Base-by-base conservation (phyloP, 2,113 vertebrate genomes). In the Cyrtonyx montezumae region DNA sequence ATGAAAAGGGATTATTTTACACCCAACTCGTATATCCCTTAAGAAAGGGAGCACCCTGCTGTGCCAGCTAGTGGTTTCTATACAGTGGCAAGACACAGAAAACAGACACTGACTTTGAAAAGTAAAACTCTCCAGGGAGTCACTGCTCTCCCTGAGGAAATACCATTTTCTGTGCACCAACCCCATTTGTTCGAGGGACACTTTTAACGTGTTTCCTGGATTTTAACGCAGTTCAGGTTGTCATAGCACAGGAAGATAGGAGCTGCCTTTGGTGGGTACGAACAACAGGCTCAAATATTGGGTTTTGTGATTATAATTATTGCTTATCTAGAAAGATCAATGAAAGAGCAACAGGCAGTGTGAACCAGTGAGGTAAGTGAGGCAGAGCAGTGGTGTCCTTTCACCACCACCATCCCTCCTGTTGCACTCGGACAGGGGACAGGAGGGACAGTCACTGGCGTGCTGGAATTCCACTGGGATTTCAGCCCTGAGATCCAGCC, bases 11-110 rank as follows among this genome's bases (percentile, higher is more conserved):
- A 92, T 95, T 91, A 92, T 94, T 96, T 96, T 95, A 95, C 93
- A 95, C 95, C 92, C 95, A 97, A 94, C 87, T 88, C 87, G 83
- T 92, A 90, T 62, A 82, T 56, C 74, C 95, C 70, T 3, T 88
- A 86, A 90, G 96, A 95, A 97, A 96, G 91, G 88, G 71, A 95
- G 79, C 85, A 89, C 59, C 93, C 94, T 40, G 28, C 83, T 56
- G 96, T 96, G 96, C 87, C 96, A 97, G 22, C 91, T 95, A 95
- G 84, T 96, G 95, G 95, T 92, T 97, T 96, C 55, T 20, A 71
- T 63, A 36, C 55, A 89, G 85, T 81, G 81, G 91, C 95, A 87
- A 96, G 88, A 68, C 97, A 87, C 84, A 69, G 89, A 96, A 96
- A 96, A 67, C 88, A 92, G 88, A 87, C 46, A 67, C 78, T 6